phyloP scores from a whole-genome alignment of 2,113 vertebrate genomes.

The Brachypodius melanocephalos region DNA sequence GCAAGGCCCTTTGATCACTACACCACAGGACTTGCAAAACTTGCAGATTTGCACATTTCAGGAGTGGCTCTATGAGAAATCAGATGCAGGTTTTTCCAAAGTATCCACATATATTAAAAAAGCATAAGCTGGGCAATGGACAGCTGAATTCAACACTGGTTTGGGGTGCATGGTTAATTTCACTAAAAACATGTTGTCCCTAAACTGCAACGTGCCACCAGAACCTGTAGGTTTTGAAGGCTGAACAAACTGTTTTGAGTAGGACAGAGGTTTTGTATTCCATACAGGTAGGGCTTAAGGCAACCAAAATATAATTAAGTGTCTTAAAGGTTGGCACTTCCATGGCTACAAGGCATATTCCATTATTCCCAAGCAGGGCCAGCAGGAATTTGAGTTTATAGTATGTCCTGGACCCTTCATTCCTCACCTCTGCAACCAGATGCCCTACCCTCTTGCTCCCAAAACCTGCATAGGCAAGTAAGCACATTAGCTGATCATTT shows the following conservation, averaged over 20 bases:
- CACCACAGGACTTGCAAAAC: not conserved
- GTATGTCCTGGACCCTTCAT: not conserved
- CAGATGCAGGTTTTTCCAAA: not conserved
- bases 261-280: not conserved
- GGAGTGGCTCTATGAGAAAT: not conserved
- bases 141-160: not conserved
- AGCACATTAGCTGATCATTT: not conserved
- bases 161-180: not conserved
- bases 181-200: not conserved
- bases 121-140: not conserved
- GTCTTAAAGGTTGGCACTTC: not conserved
- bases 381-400: not conserved
- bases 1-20: fast-evolving
- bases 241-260: not conserved
- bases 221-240: not conserved
- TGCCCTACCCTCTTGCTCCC: not conserved
- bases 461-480: not conserved
- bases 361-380: not conserved
- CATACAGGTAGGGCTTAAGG: not conserved
- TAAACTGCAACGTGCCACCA: fast-evolving
- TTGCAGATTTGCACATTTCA: not conserved
- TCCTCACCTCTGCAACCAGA: not conserved
- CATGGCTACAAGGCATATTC: not conserved
- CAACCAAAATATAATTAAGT: not conserved
- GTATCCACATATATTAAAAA: not conserved